Conservation (phyloP, 30 jellyfish, hydroid and myxozoan genomes). For the Hydra vulgaris region DNA sequence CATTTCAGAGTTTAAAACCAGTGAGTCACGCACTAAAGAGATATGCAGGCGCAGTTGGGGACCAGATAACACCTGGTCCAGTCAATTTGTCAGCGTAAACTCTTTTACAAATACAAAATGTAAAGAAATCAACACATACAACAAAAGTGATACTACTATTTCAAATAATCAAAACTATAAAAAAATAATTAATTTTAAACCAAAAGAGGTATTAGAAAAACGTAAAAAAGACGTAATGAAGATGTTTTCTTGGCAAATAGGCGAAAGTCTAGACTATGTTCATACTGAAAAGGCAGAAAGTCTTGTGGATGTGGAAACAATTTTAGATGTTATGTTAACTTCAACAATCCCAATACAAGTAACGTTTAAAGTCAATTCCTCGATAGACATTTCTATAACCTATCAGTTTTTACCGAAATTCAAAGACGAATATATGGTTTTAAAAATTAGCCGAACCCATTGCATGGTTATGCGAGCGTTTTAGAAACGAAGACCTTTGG, state of each 20-base stretch:
- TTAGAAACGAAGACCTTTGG: background rate
- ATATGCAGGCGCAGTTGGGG: conserved; percentile 36
- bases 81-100: conserved; percentile 14
- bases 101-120: background rate
- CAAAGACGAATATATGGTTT: conserved; percentile 39
- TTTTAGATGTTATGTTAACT: conserved; percentile 27
- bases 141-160: background rate
- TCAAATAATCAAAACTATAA: background rate
- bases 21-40: conserved; percentile 3
- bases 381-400: conserved; percentile 24
- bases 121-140: background rate
- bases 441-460: conserved; percentile 12
- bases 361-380: conserved; percentile 20
- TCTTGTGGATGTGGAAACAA: conserved; percentile 12
- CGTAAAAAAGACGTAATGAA: conserved; percentile 15
- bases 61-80: conserved; percentile 31
- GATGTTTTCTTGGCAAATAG: conserved; percentile 25
- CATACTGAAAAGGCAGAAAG: conserved; percentile 23
- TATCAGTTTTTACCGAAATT: conserved; percentile 39
- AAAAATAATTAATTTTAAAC: background rate
- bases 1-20: background rate
- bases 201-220: background rate
- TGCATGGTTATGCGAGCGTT: conserved; percentile 43
- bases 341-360: conserved; percentile 25
- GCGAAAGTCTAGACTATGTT: conserved; percentile 29